A percentile compares a stretch with the other conserved stretches of the same genome.
phyloP scores from a whole-genome alignment of 1,140 invertebrate genomes.

The Pseudomyrmex flavicornis region DNA sequence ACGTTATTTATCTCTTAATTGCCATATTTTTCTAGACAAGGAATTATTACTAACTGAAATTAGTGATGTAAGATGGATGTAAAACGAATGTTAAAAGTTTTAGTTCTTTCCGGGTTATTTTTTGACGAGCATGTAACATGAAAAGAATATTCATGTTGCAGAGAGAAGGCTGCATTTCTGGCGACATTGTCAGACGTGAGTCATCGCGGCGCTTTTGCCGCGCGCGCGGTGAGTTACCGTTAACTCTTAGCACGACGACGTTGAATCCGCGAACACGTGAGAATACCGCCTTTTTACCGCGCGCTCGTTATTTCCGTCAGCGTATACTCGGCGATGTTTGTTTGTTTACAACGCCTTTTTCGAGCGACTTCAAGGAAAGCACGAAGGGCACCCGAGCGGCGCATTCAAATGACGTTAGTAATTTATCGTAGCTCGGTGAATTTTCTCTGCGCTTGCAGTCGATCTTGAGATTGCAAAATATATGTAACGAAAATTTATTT shows the following conservation, averaged over 20 bases:
- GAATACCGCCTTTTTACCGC: slow-evolving; percentile 61
- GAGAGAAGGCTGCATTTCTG: slow-evolving; percentile 49
- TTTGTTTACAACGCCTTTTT: slow-evolving; percentile 42
- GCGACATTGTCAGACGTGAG: slow-evolving; percentile 57
- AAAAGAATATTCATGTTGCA: slow-evolving; percentile 28
- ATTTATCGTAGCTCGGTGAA: background rate
- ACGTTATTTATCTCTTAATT: background rate
- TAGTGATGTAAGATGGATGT: background rate
- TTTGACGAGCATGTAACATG: background rate
- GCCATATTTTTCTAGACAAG: background rate
- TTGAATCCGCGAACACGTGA: slow-evolving; percentile 68
- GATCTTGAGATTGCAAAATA: background rate
- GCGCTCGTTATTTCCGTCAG: slow-evolving; percentile 52
- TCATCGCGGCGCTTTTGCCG: slow-evolving; percentile 49
- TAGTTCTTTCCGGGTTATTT: no score
- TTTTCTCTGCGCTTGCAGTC: background rate
- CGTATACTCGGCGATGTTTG: background rate
- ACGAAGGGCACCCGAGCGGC: background rate
- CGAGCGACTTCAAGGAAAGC: slow-evolving; percentile 3
- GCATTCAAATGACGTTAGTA: background rate
- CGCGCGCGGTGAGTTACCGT: slow-evolving; percentile 65
- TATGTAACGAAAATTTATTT: background rate
- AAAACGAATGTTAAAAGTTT: no score
- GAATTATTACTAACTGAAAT: background rate
- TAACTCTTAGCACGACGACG: slow-evolving; percentile 69